These are phyloP conservation scores for Papilio protenor DNA, from an alignment of 2,888 invertebrate genomes.

Conservation along the genomic window DNA sequence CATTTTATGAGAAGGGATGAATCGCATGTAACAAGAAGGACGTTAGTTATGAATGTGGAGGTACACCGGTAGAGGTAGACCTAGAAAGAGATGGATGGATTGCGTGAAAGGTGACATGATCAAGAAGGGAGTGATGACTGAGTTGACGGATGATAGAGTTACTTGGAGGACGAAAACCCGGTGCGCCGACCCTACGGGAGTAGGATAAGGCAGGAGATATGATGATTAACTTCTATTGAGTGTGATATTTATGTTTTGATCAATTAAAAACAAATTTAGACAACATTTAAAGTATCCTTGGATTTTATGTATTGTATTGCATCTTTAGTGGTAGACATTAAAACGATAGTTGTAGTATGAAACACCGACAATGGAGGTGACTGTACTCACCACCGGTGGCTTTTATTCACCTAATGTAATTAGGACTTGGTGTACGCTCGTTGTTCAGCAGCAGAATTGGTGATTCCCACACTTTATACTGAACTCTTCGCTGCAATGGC, in stretches of 20 bases:
- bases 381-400: background rate
- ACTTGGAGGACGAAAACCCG: no score
- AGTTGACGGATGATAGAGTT: no score
- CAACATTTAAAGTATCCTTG: background rate
- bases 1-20: no score
- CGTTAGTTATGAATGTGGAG: no score
- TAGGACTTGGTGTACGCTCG: slow-evolving; percentile 13
- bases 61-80: no score
- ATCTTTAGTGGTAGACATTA: background rate
- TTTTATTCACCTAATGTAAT: slow-evolving; percentile 35
- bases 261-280: background rate
- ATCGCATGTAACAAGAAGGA: no score
- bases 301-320: background rate
- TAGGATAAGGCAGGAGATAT: no score
- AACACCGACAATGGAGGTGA: background rate
- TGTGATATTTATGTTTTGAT: background rate
- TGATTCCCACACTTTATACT: slow-evolving; percentile 21
- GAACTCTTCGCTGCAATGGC: background rate
- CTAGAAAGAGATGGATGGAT: no score
- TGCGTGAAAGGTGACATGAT: no score
- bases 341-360: background rate
- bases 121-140: no score
- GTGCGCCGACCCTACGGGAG: no score
- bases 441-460: slow-evolving; percentile 23
- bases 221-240: no score